These are phyloP conservation scores for Lycia hirtaria DNA, from an alignment of 2,888 invertebrate genomes.

Conservation along the genomic window DNA sequence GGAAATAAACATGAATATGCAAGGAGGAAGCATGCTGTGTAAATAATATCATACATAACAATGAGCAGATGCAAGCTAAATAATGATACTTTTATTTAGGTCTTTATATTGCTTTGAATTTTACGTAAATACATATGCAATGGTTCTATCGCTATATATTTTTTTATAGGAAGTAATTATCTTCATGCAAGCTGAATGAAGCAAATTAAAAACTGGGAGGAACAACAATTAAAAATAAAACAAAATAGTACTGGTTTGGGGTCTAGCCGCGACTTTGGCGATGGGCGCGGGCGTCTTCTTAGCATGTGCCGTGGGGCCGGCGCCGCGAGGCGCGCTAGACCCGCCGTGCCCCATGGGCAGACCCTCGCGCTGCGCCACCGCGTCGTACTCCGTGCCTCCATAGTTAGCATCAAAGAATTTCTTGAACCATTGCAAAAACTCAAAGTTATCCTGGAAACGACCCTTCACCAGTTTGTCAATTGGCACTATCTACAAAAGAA, in stretches of 20 bases:
- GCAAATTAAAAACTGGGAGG: constrained; percentile 34
- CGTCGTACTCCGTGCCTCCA: constrained; percentile 97
- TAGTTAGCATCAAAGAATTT: constrained; percentile 99
- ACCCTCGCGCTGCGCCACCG: constrained; percentile 93
- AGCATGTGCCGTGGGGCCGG: constrained; percentile 69
- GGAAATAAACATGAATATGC: constrained; percentile 15
- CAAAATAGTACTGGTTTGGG: constrained; percentile 85
- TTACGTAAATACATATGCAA: constrained; percentile 47
- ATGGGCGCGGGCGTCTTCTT: constrained; percentile 79
- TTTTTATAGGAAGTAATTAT: constrained; percentile 27
- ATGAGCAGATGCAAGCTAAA: background rate
- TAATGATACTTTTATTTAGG: background rate
- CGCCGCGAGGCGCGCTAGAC: constrained; percentile 78
- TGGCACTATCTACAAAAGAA: constrained; percentile 92
- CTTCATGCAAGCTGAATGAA: constrained; percentile 34
- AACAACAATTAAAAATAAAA: constrained; percentile 59
- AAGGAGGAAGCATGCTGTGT: constrained; percentile 27
- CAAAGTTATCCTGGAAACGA: constrained; percentile 99
- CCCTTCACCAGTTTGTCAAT: constrained; percentile 98
- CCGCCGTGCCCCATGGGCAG: constrained; percentile 93
- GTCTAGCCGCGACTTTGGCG: constrained; percentile 87
- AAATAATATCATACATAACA: constrained; percentile 15
- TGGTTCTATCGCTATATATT: constrained; percentile 55
- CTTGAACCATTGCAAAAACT: constrained; percentile 99
- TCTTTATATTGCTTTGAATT: constrained; percentile 5